These are phyloP conservation scores for Formica exsecta DNA, from an alignment of 1,140 invertebrate species.

Conservation along the genomic window DNA sequence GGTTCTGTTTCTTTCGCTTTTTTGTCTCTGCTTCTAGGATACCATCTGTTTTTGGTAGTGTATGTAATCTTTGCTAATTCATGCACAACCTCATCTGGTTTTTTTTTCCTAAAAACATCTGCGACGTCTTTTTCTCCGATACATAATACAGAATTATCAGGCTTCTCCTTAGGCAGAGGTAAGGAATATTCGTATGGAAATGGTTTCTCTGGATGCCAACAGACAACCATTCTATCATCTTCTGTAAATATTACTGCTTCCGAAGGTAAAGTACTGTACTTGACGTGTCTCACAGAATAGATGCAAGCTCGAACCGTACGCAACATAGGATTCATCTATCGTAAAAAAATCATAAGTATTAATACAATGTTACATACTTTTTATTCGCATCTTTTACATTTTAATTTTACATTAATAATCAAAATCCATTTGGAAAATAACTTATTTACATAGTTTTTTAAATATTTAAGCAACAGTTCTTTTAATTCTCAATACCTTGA, in stretches of 20 bases:
- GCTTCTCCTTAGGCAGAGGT: conserved; percentile 88
- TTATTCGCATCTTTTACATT: not conserved
- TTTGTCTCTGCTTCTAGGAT: conserved; percentile 89
- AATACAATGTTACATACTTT: not conserved
- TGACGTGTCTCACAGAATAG: conserved; percentile 18
- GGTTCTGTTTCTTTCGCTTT: conserved; percentile 89
- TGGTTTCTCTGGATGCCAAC: conserved; percentile 93
- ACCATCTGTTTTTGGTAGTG: conserved; percentile 94
- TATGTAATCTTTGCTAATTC: conserved; percentile 92
- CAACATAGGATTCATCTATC: conserved; percentile 61
- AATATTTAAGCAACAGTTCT: not conserved
- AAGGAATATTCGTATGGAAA: conserved; percentile 95
- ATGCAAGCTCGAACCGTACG: conserved; percentile 4
- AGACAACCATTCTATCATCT: conserved; percentile 92
- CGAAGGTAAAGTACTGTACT: conserved; percentile 76
- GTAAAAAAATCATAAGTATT: not conserved
- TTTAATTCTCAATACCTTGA: not conserved
- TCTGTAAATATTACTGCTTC: conserved; percentile 89
- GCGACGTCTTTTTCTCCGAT: conserved; percentile 88
- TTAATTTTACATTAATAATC: not conserved
- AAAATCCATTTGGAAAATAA: not conserved
- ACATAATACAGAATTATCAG: conserved; percentile 88
- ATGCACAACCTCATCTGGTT: conserved; percentile 88
- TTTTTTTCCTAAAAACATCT: conserved; percentile 89
- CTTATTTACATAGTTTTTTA: not conserved